These are phyloP conservation scores for Hypomecis punctinalis DNA, from an alignment of 2,888 invertebrate species.

Conservation along the genomic window DNA sequence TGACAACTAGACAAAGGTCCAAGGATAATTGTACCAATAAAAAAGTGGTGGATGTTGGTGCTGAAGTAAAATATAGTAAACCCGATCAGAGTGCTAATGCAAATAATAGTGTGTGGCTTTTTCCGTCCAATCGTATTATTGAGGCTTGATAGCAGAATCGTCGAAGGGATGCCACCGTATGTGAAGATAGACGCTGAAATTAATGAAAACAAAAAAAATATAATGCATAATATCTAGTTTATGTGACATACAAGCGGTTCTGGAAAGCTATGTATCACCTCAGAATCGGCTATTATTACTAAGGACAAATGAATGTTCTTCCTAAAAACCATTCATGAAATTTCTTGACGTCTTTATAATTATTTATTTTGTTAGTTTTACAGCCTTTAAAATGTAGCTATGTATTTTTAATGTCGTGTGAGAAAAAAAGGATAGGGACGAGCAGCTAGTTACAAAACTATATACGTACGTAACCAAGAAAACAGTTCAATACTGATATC, in stretches of 20 bases:
- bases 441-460: no score
- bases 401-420: no score
- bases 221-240: no score
- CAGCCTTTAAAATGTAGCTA: no score
- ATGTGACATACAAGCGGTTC: no score
- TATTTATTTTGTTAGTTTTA: no score
- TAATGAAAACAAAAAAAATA: conserved; percentile 11
- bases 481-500: conserved; percentile 48
- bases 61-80: conserved; percentile 43
- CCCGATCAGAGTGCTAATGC: conserved; percentile 30
- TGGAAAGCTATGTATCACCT: no score
- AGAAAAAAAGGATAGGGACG: no score
- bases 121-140: conserved; percentile 41
- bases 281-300: no score
- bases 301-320: no score
- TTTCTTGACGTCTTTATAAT: no score
- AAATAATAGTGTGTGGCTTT: conserved; percentile 34
- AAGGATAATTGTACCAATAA: conserved; percentile 40
- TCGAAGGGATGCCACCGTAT: conserved; percentile 43
- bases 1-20: background rate
- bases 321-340: no score
- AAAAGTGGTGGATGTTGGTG: conserved; percentile 40
- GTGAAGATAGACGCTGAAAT: conserved; percentile 42
- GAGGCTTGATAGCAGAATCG: conserved; percentile 36
- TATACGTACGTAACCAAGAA: conserved; percentile 54